Evolutionary conservation across 35 echinoderm and acorn worm species (phyloP).

Genomic region (Holothuria glaberrima): DNA sequence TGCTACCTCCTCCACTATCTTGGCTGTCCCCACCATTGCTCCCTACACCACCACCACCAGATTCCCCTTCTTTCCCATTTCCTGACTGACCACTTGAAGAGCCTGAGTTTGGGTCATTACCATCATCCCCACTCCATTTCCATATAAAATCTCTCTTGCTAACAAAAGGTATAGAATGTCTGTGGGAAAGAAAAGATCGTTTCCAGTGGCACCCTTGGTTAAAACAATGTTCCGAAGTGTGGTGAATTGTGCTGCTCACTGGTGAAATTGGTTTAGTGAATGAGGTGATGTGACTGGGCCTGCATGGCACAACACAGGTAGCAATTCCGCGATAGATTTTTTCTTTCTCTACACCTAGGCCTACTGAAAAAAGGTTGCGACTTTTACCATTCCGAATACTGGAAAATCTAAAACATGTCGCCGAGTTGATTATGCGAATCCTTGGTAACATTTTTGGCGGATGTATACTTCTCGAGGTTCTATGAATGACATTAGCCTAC

Average conservation of each 20-base stretch:
- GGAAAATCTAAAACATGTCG: neutral
- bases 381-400: neutral
- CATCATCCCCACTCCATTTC: conserved; percentile 5
- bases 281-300: neutral
- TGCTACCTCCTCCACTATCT: conserved; percentile 31
- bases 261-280: neutral
- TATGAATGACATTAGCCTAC: too few species aligned
- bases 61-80: conserved; percentile 9
- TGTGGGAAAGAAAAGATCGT: neutral
- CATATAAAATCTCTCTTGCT: conserved; percentile 8
- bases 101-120: neutral
- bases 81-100: conserved; percentile 21
- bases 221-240: neutral
- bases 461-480: too few species aligned
- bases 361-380: neutral
- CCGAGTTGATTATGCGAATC: neutral
- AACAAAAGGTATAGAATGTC: conserved; percentile 1
- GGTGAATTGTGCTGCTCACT: neutral
- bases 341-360: neutral
- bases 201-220: neutral
- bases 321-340: conserved; percentile 23
- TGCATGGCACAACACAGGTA: neutral
- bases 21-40: conserved; percentile 34
- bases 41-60: conserved; percentile 3
- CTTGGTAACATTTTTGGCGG: conserved; percentile 10